Evolutionary conservation across 1,140 invertebrate genomes (phyloP).

Genomic region (Heliconius congener): DNA sequence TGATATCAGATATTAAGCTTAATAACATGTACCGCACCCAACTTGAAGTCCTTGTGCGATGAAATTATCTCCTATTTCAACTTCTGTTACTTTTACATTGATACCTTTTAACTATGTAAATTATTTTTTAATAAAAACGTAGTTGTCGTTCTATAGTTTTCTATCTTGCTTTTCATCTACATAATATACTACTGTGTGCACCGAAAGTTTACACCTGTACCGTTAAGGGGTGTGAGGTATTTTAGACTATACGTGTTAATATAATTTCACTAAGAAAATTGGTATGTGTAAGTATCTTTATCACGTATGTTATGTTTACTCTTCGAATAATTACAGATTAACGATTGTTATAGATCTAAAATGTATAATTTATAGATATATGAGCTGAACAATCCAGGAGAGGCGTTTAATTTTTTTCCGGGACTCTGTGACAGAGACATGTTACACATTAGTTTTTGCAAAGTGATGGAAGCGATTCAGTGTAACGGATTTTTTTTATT

Average conservation of each 20-base stretch:
- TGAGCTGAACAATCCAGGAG: slow-evolving; percentile 56
- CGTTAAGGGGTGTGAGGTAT: slow-evolving; percentile 10
- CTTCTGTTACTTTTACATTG: not conserved
- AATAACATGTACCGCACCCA: slow-evolving; percentile 25
- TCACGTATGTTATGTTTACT: slow-evolving; percentile 50
- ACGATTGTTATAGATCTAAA: slow-evolving; percentile 74
- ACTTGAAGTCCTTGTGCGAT: slow-evolving; percentile 21
- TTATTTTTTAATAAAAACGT: not conserved
- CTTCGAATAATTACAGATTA: slow-evolving; percentile 75
- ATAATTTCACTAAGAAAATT: slow-evolving; percentile 9
- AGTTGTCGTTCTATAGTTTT: not conserved
- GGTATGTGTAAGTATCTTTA: slow-evolving; percentile 35
- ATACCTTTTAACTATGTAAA: not conserved
- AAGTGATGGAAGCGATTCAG: slow-evolving; percentile 44
- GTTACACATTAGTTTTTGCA: slow-evolving; percentile 63
- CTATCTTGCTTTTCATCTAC: not conserved
- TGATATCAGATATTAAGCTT: slow-evolving; percentile 30
- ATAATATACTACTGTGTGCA: not conserved
- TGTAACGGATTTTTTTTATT: slow-evolving; percentile 54
- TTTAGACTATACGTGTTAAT: slow-evolving; percentile 19
- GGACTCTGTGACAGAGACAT: slow-evolving; percentile 40
- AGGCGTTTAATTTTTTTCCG: slow-evolving; percentile 55
- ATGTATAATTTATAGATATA: slow-evolving; percentile 75
- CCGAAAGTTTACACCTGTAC: not conserved
- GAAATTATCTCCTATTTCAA: not conserved